Percentiles rank a stretch among this genome's conserved stretches.
phyloP scores from a whole-genome alignment of 2,113 vertebrate species.

The Callipepla squamata region DNA sequence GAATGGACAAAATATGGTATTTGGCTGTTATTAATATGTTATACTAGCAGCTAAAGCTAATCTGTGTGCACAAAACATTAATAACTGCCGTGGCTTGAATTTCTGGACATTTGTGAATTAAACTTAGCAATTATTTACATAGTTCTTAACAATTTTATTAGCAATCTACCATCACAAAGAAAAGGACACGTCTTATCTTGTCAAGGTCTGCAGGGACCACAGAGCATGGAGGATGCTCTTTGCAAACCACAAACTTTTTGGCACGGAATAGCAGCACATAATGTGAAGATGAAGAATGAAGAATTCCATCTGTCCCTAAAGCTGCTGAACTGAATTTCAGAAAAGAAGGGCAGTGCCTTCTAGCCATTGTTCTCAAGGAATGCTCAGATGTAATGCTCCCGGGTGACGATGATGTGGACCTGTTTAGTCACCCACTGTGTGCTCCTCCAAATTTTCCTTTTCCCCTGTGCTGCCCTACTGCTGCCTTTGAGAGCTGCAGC shows the following conservation, averaged over 20 bases:
- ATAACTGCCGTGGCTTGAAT: background rate
- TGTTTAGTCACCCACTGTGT: background rate
- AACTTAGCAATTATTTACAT: background rate
- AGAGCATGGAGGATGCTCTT: background rate
- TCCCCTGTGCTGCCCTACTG: background rate
- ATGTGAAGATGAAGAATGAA: background rate
- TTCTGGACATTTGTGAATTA: fast-evolving
- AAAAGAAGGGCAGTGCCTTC: background rate
- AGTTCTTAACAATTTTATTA: background rate
- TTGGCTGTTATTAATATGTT: background rate
- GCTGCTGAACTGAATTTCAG: background rate
- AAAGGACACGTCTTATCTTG: background rate
- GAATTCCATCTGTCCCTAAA: background rate
- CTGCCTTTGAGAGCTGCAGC: background rate
- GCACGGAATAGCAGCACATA: background rate
- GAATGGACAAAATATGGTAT: background rate
- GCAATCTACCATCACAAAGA: background rate
- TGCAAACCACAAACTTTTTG: background rate
- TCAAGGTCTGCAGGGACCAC: background rate
- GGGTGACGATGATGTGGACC: background rate
- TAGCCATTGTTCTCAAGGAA: background rate
- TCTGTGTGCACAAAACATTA: background rate
- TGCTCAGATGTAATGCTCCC: background rate
- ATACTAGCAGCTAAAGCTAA: background rate
- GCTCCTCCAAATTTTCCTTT: background rate